Evolutionary conservation across 1,140 invertebrate species (phyloP).

Genomic region (Heliconius hewitsoni): DNA sequence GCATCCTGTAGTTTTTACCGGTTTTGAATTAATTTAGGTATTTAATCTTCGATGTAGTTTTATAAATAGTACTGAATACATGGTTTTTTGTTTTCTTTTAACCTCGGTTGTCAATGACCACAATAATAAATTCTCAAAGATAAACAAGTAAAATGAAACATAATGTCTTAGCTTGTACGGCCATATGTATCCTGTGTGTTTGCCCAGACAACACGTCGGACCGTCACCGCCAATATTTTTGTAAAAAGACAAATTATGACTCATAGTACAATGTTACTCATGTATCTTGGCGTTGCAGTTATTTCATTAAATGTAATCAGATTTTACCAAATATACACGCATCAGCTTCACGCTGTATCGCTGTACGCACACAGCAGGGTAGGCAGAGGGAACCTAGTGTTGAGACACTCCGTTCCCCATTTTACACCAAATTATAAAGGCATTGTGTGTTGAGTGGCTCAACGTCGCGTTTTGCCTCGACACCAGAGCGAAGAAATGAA

Average conservation of each 20-base stretch:
- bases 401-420: no score
- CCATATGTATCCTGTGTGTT: constrained; percentile 19
- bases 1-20: not conserved
- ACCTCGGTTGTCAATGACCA: not conserved
- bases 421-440: no score
- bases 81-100: not conserved
- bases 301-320: constrained; percentile 29
- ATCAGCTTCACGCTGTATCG: no score
- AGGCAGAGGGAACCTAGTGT: no score
- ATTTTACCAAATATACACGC: constrained; percentile 6
- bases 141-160: not conserved
- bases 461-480: no score
- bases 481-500: no score
- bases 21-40: not conserved
- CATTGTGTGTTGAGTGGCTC: no score
- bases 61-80: not conserved
- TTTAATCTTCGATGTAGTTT: not conserved
- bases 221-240: constrained; percentile 20
- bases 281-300: constrained; percentile 29
- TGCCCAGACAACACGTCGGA: constrained; percentile 19
- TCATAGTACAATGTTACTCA: constrained; percentile 33
- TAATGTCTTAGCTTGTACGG: constrained; percentile 1
- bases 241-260: constrained; percentile 34
- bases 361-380: no score
- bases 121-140: not conserved